These are phyloP conservation scores for Hydrophis major DNA, from an alignment of 2,797 vertebrate genomes.

Conservation along the genomic window DNA sequence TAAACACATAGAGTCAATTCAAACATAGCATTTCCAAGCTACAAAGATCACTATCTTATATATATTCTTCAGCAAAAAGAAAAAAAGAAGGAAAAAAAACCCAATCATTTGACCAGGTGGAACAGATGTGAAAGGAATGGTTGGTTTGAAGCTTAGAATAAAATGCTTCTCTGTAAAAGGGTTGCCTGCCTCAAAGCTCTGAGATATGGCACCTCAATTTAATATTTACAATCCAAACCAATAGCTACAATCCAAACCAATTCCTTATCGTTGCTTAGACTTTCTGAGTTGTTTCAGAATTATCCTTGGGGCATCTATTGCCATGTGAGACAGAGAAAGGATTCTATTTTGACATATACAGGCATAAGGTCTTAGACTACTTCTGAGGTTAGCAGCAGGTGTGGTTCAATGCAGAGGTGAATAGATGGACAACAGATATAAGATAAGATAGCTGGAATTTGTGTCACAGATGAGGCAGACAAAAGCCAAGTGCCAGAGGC, in stretches of 20 bases:
- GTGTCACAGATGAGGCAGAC: neutral
- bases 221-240: neutral
- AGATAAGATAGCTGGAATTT: neutral
- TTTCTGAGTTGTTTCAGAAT: neutral
- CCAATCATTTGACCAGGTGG: neutral
- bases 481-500: neutral
- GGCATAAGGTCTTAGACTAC: neutral
- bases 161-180: neutral
- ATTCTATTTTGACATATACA: neutral
- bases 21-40: neutral
- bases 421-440: neutral
- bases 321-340: neutral
- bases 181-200: neutral
- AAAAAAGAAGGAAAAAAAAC: neutral
- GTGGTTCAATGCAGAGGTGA: neutral
- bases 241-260: neutral
- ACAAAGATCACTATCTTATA: neutral
- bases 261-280: neutral
- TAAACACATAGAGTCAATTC: neutral
- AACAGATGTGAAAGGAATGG: neutral
- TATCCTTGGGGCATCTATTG: neutral
- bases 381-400: neutral
- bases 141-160: neutral
- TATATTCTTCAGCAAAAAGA: neutral
- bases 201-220: neutral